Evolutionary conservation across 2,113 vertebrate species (phyloP).

Genomic region (Xiphophorus hellerii): DNA sequence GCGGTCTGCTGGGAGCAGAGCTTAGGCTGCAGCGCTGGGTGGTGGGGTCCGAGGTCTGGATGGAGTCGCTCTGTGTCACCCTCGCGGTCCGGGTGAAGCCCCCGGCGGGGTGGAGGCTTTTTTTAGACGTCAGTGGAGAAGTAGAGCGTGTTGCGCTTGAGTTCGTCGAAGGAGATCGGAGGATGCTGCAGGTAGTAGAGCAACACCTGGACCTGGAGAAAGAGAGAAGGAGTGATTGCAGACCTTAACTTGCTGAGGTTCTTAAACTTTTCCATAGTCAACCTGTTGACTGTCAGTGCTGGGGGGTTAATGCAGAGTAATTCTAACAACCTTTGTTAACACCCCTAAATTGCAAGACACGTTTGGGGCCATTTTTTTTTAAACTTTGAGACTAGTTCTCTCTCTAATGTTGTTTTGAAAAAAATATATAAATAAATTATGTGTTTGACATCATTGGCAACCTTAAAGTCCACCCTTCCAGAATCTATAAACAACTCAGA

Average conservation of each 20-base stretch:
- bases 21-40: slow-evolving; percentile 34
- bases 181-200: slow-evolving; percentile 98
- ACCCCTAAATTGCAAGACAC: no score
- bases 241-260: background rate
- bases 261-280: background rate
- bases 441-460: no score
- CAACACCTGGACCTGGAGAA: slow-evolving; percentile 93
- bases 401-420: no score
- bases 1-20: slow-evolving; percentile 55
- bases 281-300: no score
- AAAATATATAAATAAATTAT: no score
- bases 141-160: slow-evolving; percentile 96
- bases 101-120: slow-evolving; percentile 27
- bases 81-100: slow-evolving; percentile 36
- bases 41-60: slow-evolving; percentile 18
- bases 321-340: no score
- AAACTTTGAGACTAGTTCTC: no score
- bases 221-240: background rate
- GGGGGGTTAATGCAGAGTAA: no score
- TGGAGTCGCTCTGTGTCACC: slow-evolving; percentile 48
- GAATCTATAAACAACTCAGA: no score
- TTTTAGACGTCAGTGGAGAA: slow-evolving; percentile 97
- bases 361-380: no score
- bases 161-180: slow-evolving; percentile 92
- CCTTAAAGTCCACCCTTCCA: no score